Conservation (phyloP, 1,140 invertebrate genomes). For the Saccostrea cuccullata region DNA sequence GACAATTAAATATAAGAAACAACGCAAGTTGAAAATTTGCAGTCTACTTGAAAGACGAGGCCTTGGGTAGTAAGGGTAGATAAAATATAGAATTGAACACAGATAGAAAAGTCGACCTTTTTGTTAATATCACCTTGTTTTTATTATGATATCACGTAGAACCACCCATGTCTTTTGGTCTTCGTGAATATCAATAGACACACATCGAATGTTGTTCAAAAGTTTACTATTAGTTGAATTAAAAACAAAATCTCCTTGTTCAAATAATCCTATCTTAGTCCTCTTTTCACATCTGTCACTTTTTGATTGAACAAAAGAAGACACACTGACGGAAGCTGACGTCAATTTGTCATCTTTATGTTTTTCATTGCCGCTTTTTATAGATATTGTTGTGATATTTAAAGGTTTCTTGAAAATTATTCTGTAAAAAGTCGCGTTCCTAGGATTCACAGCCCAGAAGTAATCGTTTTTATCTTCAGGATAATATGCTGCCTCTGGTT, state of each 20-base stretch:
- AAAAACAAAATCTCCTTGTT: neutral
- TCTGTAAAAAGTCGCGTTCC: slow-evolving; percentile 42
- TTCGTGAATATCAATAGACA: neutral
- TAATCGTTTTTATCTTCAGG: slow-evolving; percentile 14
- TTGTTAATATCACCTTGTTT: neutral
- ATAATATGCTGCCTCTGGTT: slow-evolving; percentile 50
- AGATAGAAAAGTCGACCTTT: too few relatives aligned
- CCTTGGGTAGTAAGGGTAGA: neutral
- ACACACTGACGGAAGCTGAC: slow-evolving; percentile 4
- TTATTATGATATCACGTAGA: neutral
- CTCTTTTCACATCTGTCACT: neutral
- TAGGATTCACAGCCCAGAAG: slow-evolving; percentile 54
- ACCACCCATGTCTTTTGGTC: neutral
- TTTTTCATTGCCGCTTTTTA: slow-evolving; percentile 49
- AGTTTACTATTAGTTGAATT: neutral
- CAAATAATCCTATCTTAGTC: neutral
- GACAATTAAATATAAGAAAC: too few relatives aligned
- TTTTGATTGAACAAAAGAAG: neutral
- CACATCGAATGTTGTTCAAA: neutral
- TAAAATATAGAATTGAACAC: too few relatives aligned
- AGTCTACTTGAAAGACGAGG: neutral
- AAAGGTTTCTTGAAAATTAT: slow-evolving; percentile 47
- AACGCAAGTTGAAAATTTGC: too few relatives aligned
- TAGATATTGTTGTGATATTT: slow-evolving; percentile 47
- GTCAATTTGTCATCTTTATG: slow-evolving; percentile 37